Base-by-base conservation (phyloP, 1,140 invertebrate species). In the Solen grandis region DNA sequence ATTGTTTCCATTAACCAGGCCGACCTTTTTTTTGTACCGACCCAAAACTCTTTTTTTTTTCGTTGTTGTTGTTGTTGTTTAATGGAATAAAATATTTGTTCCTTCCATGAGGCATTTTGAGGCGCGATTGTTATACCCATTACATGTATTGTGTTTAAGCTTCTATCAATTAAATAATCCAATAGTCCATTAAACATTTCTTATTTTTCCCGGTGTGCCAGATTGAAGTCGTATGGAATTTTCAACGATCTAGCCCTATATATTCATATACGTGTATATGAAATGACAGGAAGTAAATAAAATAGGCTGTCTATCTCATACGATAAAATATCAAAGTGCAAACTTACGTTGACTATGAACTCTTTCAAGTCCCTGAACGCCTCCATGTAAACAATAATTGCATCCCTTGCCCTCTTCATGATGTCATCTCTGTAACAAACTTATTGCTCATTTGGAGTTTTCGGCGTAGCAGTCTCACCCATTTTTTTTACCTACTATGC, bases 261-360 rank as follows among this genome's bases (percentile, higher is more conserved):
- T 1, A 16, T 31, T 60, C 16, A 60, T 25, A 33, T 5, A 35
- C 38, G 38, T 33, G 31, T 33, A 35, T 29, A 35, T 14, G 38
- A 65, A 1, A 65, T 13, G 13, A 33, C 22, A 8, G 22, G 13
- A 16, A 2, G 35, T 29, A 65, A 29, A 65, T 36, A 65, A 22
- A 36, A 1, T 36, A 16, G 2, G 16, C 22, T 19, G 3, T 4
- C 41, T 14, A 22, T 36, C 1, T 38, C 36, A 1, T 27, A 57
- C 13, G 29, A 16, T 54, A 60, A 35, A 5, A 13, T 25, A 22
- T 38, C 5, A n/a, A 41, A 62, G 16, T 5, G 1, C 57, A 33
- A 19, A 78, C 83, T 74, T 74, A 88, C 87, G 22, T 87, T 82
- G n/a, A 84, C 77, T 25, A 88, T 74, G 52, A 85, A 88, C 36